Conservation (phyloP, 2,113 vertebrate species). For the Spizaetus ornatus region DNA sequence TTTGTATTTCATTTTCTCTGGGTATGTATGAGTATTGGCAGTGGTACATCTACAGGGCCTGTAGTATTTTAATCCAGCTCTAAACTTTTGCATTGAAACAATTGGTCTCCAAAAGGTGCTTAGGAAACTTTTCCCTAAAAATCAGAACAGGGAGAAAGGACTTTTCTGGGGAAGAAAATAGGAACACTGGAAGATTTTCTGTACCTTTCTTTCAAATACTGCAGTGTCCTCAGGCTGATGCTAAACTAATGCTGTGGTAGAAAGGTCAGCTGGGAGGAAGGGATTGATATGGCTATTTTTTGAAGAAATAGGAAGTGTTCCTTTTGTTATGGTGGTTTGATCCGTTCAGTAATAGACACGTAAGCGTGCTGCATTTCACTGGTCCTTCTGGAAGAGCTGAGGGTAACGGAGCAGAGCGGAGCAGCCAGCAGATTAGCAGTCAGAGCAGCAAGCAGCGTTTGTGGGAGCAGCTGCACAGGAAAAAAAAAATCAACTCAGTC, state of each 20-base stretch:
- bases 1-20: background rate
- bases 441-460: background rate
- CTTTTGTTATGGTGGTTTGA: background rate
- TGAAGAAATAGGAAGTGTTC: background rate
- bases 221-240: background rate
- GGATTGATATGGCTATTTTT: background rate
- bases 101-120: background rate
- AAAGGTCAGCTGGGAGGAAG: background rate
- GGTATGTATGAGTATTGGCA: background rate
- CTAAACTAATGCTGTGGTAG: accelerated
- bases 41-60: background rate
- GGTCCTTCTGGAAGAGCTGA: background rate
- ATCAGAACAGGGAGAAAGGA: background rate
- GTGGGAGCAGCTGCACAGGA: background rate
- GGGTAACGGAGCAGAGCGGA: background rate
- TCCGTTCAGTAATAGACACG: background rate
- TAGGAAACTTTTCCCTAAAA: background rate
- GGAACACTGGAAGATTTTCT: background rate
- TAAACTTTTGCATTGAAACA: background rate
- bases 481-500: background rate
- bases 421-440: background rate
- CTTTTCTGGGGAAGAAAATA: background rate
- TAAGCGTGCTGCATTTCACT: background rate
- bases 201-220: background rate
- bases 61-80: background rate